Evolutionary conservation across 2,797 vertebrate species (phyloP).

Genomic region (Gallirallus australis): DNA sequence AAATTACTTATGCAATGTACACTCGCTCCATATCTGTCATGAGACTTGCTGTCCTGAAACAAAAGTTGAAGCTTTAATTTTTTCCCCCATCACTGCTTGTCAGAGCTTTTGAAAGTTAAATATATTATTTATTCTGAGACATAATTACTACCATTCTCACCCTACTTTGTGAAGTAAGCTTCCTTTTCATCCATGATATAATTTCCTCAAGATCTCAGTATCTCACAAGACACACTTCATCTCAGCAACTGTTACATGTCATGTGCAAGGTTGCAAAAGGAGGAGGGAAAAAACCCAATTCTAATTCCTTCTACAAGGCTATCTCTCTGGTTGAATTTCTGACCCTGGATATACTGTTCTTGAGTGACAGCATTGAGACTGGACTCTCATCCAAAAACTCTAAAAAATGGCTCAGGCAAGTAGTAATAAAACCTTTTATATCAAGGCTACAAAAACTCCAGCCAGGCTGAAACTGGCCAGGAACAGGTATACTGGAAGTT

Average conservation of each 20-base stretch:
- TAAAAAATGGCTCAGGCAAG: not conserved
- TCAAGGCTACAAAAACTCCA: not conserved
- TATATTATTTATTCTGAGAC: conserved; percentile 64
- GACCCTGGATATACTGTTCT: not conserved
- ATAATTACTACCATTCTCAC: conserved; percentile 42
- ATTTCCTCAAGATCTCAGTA: conserved; percentile 35
- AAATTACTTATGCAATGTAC: conserved; percentile 72
- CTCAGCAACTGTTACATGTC: conserved; percentile 5
- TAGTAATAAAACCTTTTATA: not conserved
- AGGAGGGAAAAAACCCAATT: not conserved
- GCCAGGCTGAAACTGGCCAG: not conserved
- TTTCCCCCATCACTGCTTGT: conserved; percentile 3
- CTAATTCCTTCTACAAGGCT: not conserved
- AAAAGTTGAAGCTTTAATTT: conserved; percentile 41
- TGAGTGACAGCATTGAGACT: not conserved
- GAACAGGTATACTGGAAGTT: not conserved
- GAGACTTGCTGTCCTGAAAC: conserved; percentile 53
- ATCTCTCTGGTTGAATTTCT: not conserved
- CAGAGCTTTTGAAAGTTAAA: conserved; percentile 21
- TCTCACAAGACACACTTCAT: not conserved
- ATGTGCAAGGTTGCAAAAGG: not conserved
- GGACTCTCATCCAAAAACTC: not conserved
- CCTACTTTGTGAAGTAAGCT: conserved; percentile 34
- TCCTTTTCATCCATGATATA: conserved; percentile 22
- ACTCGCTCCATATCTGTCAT: conserved; percentile 66